phyloP scores from a whole-genome alignment of 2,888 invertebrate genomes.

The Cyaniris semiargus region DNA sequence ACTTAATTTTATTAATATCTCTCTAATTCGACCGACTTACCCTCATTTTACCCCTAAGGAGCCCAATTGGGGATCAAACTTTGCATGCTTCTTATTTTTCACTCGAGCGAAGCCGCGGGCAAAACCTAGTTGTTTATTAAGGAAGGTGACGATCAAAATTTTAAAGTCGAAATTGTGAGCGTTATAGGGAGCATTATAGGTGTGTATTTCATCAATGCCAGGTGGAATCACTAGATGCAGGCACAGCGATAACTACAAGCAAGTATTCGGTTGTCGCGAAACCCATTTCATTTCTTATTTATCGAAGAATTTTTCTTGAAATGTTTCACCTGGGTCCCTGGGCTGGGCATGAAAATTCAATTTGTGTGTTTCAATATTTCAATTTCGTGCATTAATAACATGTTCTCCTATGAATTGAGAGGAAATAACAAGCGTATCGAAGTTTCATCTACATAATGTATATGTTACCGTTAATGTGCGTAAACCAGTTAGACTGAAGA shows the following conservation, averaged over 20 bases:
- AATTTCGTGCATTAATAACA: slow-evolving; percentile 42
- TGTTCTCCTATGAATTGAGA: slow-evolving; percentile 16
- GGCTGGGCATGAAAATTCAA: slow-evolving; percentile 62
- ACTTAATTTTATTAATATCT: too few species aligned
- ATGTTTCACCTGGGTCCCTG: slow-evolving; percentile 65
- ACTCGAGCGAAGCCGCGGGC: too few species aligned
- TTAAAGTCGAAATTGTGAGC: too few species aligned
- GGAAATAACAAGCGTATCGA: not conserved
- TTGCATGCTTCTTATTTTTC: too few species aligned
- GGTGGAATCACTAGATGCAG: not conserved
- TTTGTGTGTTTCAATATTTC: slow-evolving; percentile 49
- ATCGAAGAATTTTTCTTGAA: slow-evolving; percentile 59
- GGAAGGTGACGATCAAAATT: too few species aligned
- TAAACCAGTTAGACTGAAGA: too few species aligned
- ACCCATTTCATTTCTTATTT: slow-evolving; percentile 65
- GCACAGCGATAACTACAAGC: not conserved
- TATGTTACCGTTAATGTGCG: too few species aligned
- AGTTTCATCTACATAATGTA: not conserved
- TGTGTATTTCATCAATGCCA: not conserved
- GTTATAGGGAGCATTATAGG: too few species aligned
- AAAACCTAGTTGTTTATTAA: too few species aligned
- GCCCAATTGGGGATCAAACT: too few species aligned
- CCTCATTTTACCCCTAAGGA: too few species aligned
- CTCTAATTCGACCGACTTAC: too few species aligned
- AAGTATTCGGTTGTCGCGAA: slow-evolving; percentile 46